A percentile compares a stretch with the other conserved stretches of the same genome.
Evolutionary conservation across 2,797 vertebrate genomes (phyloP).

Genomic region (Orientallactaga sibirica): DNA sequence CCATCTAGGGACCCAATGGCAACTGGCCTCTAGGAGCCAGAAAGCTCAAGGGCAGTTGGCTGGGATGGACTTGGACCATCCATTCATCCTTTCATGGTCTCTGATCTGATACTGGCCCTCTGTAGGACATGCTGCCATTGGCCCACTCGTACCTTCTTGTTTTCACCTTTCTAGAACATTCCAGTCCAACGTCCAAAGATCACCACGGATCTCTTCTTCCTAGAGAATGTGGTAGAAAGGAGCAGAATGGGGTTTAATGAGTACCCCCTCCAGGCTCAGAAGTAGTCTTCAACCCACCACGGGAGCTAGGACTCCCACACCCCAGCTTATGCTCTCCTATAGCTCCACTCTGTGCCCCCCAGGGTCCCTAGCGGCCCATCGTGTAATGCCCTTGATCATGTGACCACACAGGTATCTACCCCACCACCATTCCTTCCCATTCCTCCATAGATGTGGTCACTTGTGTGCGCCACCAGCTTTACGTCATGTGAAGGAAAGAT

Average conservation of each 20-base stretch:
- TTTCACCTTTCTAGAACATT: not conserved
- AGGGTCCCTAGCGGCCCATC: rapidly evolving
- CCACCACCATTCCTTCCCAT: rapidly evolving
- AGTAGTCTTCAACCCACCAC: not conserved
- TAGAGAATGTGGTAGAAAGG: not conserved
- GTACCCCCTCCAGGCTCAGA: too few species aligned
- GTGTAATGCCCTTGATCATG: not conserved
- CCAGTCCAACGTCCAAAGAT: not conserved
- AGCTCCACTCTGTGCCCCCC: not conserved
- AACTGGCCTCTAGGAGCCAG: not conserved
- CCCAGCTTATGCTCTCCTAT: not conserved
- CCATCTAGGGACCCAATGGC: too few species aligned
- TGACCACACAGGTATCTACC: not conserved
- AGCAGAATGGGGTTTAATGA: not conserved
- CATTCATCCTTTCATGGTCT: not conserved
- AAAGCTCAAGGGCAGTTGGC: not conserved
- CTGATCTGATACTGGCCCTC: not conserved
- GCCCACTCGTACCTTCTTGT: not conserved
- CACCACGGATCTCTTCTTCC: not conserved
- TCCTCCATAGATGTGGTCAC: rapidly evolving
- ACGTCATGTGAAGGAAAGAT: too few species aligned
- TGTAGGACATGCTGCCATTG: rapidly evolving
- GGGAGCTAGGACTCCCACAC: rapidly evolving
- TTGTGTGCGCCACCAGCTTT: rapidly evolving
- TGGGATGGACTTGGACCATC: rapidly evolving